Percentiles rank a stretch among this genome's conserved stretches.
Evolutionary conservation across 1,140 invertebrate species (phyloP).

Genomic region (Ceratitis capitata): DNA sequence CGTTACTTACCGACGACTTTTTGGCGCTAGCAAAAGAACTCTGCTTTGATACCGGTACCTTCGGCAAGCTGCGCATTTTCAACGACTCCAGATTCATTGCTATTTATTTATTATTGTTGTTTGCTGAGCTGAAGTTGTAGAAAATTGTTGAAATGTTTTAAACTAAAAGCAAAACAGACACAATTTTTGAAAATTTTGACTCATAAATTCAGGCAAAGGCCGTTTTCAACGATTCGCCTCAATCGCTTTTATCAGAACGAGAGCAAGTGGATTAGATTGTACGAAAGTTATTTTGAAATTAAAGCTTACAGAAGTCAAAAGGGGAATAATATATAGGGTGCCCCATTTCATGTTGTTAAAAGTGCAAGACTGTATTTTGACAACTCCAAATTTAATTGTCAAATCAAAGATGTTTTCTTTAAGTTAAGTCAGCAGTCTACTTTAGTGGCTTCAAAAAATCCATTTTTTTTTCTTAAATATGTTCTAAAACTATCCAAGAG

Average conservation of each 20-base stretch:
- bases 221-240: background rate
- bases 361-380: too few species aligned
- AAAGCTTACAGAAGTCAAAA: too few species aligned
- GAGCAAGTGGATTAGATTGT: background rate
- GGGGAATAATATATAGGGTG: too few species aligned
- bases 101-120: background rate
- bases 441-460: too few species aligned
- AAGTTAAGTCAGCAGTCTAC: too few species aligned
- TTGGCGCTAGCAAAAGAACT: background rate
- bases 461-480: too few species aligned
- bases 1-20: conserved; percentile 1
- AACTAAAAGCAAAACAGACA: conserved; percentile 20
- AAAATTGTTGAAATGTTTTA: conserved; percentile 20
- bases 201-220: background rate
- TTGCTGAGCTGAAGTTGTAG: background rate
- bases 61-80: conserved; percentile 16
- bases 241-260: background rate
- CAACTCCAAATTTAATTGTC: too few species aligned
- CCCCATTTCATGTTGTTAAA: too few species aligned
- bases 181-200: background rate
- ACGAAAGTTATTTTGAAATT: background rate
- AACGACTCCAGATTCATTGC: background rate
- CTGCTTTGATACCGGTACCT: background rate
- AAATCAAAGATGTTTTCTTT: too few species aligned
- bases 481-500: too few species aligned